phyloP scores from a whole-genome alignment of 2,797 vertebrate species.

The Paratrypauchen microcephalus region DNA sequence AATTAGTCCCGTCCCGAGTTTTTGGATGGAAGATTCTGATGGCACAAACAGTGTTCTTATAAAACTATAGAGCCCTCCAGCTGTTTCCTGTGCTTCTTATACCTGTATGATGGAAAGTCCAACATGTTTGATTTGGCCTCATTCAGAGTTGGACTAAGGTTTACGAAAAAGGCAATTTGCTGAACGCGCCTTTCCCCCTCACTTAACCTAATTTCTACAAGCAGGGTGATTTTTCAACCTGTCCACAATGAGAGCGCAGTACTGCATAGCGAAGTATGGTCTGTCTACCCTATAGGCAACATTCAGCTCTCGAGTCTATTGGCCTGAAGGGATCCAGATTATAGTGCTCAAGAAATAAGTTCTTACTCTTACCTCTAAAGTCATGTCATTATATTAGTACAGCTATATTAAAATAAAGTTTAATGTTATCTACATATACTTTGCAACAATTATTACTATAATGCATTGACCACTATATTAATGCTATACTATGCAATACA shows the following conservation, averaged over 20 bases:
- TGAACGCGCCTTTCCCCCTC: conserved; percentile 22
- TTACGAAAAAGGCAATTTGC: conserved; percentile 45
- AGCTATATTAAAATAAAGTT: neutral
- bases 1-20: neutral
- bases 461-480: no score
- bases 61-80: conserved; percentile 48
- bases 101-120: conserved; percentile 33
- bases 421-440: neutral
- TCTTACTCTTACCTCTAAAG: neutral
- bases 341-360: neutral
- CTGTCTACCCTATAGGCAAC: conserved; percentile 24
- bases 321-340: neutral
- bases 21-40: conserved; percentile 10
- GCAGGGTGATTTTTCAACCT: conserved; percentile 32
- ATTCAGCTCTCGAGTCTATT: conserved; percentile 24
- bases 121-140: conserved; percentile 31
- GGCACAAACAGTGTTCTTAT: conserved; percentile 32
- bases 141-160: conserved; percentile 31
- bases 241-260: conserved; percentile 30
- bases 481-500: no score
- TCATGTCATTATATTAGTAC: neutral
- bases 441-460: no score
- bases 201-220: conserved; percentile 53
- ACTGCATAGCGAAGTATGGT: conserved; percentile 26
- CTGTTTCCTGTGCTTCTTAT: conserved; percentile 38